Evolutionary conservation across 2,113 vertebrate species (phyloP).

Genomic region (Cricetomys ansorgei): DNA sequence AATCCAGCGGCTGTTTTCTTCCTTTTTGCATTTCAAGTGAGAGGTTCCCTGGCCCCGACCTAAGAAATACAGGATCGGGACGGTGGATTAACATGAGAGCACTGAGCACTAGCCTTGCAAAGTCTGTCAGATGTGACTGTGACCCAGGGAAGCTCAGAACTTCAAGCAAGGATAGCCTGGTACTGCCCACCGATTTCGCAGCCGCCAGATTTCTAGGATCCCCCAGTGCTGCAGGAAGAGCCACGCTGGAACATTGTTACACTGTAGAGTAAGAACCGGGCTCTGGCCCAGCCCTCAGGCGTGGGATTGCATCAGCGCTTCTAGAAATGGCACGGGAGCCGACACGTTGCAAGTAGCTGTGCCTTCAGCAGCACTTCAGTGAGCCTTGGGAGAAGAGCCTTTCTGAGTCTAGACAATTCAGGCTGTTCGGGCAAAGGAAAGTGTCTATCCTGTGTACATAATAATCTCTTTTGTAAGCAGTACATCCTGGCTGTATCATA

Average conservation of each 20-base stretch:
- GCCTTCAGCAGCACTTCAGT: neutral
- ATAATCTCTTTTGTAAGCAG: neutral
- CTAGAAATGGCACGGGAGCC: constrained; percentile 49
- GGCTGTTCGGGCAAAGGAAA: neutral
- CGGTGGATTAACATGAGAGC: neutral
- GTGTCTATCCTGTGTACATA: too few species aligned
- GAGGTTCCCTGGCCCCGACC: neutral
- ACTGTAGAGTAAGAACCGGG: neutral
- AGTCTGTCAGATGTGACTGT: neutral
- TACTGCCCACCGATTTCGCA: neutral
- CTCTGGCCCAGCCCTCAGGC: neutral
- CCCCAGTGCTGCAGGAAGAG: neutral
- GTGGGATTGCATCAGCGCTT: constrained; percentile 78
- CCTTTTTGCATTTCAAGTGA: neutral
- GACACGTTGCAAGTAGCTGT: constrained; percentile 48
- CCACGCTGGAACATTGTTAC: neutral
- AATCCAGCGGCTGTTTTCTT: neutral
- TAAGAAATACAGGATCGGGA: neutral
- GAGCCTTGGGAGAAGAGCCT: neutral
- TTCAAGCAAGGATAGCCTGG: neutral
- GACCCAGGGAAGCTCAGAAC: neutral
- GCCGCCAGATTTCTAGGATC: neutral
- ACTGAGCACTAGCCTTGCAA: neutral
- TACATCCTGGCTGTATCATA: neutral
- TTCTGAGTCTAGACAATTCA: neutral